Evolutionary conservation across 92 coral and sea anemone genomes (phyloP).

Genomic region (Diadumene lineata): DNA sequence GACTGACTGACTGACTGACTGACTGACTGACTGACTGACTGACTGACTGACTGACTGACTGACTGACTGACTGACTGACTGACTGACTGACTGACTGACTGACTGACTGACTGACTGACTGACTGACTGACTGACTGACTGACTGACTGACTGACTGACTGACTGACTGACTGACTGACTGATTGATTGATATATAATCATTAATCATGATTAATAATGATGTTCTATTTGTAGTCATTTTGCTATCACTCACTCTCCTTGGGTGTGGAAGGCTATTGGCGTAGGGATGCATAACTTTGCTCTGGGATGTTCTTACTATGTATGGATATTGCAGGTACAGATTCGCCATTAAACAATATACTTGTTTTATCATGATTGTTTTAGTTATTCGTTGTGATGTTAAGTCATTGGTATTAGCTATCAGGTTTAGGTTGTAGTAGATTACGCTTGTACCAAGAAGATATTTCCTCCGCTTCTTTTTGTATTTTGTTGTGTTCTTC

Average conservation of each 20-base stretch:
- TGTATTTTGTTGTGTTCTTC: no score
- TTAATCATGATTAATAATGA: background rate
- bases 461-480: no score
- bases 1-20: no score
- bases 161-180: no score
- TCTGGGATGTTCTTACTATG: constrained; percentile 66
- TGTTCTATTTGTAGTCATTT: constrained; percentile 49
- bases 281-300: constrained; percentile 58
- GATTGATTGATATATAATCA: background rate
- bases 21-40: background rate
- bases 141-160: no score
- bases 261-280: constrained; percentile 74
- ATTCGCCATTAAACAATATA: background rate
- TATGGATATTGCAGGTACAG: constrained; percentile 80
- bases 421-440: no score
- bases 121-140: no score
- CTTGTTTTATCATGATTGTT: background rate
- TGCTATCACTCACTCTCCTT: constrained; percentile 70
- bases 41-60: no score
- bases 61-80: no score
- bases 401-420: background rate
- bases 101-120: no score
- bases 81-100: no score
- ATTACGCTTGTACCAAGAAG: no score
- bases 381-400: background rate